Evolutionary conservation across 2,797 vertebrate species (phyloP), one percentile per base, ranked within the genome.

Genomic region (Ctenochaetus hawaiiensis): DNA sequence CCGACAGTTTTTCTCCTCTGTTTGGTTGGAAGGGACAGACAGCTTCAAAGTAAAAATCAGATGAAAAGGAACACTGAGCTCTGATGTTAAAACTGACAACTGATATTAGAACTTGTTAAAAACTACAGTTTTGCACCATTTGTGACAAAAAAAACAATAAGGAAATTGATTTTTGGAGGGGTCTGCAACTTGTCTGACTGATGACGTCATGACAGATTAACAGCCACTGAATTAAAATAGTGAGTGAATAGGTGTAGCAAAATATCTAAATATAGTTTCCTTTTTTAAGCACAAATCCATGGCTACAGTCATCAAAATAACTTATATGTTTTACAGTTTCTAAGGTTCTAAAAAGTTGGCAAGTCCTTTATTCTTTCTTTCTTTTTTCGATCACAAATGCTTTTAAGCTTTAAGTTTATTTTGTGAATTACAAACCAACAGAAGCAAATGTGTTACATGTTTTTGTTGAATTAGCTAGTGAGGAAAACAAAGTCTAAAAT

Each of bases 81-180:
- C 53, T 68, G 37, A 56, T 68, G 51, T 68, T n/a, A 6, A 39
- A 41, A 67, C 77, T 67, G 39, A 64, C 83, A 60, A 83, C 44
- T 18, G 41, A 70, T 66, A 63, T 75, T 53, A 8, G 48, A 78
- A 67, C 45, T 59, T 26, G 67, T 87, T 78, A 64, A 62, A 71
- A 71, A 57, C 20, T 48, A 5, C 4, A 64, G 16, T 64, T 74
- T 74, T 18, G 59, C 49, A 67, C 67, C 1, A 80, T 74, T 52
- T 63, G 11, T 43, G 45, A 71, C 12, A 58, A 69, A 34, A 34
- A 26, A 34, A 34, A 34, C 6, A 34, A 34, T 34, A 34, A 34
- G 30, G 30, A 71, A 59, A 65, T 41, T 16, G 43, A 44, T 51
- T 53, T 66, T 60, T 53, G 8, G 16, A 54, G 26, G 34, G 48